Conservation (phyloP, 2,797 vertebrate species). For the Falco concolor region DNA sequence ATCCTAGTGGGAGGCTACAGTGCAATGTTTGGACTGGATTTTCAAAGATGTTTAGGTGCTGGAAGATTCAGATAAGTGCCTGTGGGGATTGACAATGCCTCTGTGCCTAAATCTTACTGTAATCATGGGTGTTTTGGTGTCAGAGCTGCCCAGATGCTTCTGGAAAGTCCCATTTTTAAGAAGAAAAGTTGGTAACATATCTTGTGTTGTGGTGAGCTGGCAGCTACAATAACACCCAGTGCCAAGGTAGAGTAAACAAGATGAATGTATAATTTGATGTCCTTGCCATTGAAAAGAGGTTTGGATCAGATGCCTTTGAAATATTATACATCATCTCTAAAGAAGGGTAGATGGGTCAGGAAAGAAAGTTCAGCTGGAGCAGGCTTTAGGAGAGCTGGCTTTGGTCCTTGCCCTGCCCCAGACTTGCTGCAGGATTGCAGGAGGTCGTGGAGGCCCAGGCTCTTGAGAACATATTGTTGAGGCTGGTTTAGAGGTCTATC, state of each 20-base stretch:
- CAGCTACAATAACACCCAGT: background rate
- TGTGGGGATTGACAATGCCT: background rate
- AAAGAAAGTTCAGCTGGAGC: background rate
- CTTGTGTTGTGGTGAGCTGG: background rate
- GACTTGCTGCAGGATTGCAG: background rate
- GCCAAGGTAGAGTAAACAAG: background rate
- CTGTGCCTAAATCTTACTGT: background rate
- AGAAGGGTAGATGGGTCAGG: background rate
- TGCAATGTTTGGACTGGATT: background rate
- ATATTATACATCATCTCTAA: background rate
- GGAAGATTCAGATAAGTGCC: background rate
- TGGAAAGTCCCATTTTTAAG: background rate
- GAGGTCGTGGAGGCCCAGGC: background rate
- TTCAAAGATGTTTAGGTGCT: background rate
- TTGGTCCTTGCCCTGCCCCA: background rate
- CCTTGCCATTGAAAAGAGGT: background rate
- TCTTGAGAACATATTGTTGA: background rate
- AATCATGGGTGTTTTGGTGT: background rate
- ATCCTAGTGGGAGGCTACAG: background rate
- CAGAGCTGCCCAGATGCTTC: background rate
- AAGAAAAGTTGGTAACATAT: background rate
- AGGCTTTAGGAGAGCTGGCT: background rate
- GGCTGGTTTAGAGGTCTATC: background rate
- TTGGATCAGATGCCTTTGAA: background rate
- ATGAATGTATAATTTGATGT: background rate